phyloP scores from a whole-genome alignment of 2,797 vertebrate genomes.

The Chaetodon trifasciatus region DNA sequence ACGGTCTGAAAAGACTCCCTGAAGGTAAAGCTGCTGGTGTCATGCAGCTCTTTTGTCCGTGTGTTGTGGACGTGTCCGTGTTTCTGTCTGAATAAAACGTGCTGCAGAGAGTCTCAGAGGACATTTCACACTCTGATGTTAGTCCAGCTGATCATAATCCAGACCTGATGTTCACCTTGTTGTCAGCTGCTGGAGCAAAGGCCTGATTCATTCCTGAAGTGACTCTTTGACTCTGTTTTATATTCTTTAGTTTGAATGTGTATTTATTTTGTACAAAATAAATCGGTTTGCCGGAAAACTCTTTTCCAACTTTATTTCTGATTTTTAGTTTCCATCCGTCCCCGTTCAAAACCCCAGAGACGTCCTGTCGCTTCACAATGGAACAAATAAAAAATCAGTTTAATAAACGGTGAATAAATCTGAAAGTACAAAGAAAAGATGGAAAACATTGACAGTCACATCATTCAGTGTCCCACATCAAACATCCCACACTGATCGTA shows the following conservation, averaged over 20 bases:
- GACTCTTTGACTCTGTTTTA: neutral
- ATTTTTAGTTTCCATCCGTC: neutral
- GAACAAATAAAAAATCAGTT: too few species aligned
- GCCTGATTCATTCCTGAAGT: neutral
- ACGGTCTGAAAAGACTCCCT: neutral
- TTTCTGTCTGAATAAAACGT: neutral
- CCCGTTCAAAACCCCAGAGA: neutral
- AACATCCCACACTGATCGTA: too few species aligned
- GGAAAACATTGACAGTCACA: too few species aligned
- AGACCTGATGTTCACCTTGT: neutral
- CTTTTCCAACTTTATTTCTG: neutral
- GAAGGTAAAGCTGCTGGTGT: neutral
- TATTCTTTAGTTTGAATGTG: conserved; percentile 25
- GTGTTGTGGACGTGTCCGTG: neutral
- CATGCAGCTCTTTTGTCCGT: neutral
- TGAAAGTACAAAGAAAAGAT: too few species aligned
- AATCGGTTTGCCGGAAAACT: conserved; percentile 20
- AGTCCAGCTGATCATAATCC: neutral
- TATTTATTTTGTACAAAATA: conserved; percentile 69
- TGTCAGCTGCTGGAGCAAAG: neutral
- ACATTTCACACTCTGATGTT: neutral
- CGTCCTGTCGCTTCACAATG: too few species aligned
- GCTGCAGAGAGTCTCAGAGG: neutral
- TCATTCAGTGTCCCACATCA: too few species aligned
- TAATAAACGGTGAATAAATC: too few species aligned